phyloP scores from a whole-genome alignment of 1,140 invertebrate genomes.

The Pentalonia nigronervosa region DNA sequence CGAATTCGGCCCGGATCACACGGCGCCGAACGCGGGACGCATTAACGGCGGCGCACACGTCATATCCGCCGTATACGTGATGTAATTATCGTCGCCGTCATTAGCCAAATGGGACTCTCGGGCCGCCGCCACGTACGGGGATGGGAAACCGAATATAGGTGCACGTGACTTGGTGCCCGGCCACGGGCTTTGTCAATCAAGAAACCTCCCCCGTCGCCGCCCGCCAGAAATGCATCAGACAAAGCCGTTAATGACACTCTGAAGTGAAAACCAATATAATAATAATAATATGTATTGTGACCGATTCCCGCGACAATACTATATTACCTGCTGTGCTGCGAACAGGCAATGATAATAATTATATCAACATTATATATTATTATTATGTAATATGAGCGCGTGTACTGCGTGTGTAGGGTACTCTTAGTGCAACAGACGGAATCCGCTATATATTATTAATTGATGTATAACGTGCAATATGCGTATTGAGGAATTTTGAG shows the following conservation, averaged over 20 bases:
- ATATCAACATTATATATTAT: too few relatives aligned
- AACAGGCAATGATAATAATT: background rate
- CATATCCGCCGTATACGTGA: background rate
- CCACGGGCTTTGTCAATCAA: slow-evolving; percentile 37
- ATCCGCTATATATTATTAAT: background rate
- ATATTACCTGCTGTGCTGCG: background rate
- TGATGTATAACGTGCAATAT: background rate
- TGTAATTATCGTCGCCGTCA: slow-evolving; percentile 20
- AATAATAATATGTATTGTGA: background rate
- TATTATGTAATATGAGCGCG: too few relatives aligned
- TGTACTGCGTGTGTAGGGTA: background rate
- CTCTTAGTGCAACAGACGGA: background rate
- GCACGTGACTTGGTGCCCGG: slow-evolving; percentile 6
- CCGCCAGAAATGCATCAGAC: slow-evolving; percentile 7
- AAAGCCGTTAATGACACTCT: slow-evolving; percentile 22
- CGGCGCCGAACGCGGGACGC: background rate
- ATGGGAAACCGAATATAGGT: background rate
- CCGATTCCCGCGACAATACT: background rate
- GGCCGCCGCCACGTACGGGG: background rate
- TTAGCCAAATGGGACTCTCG: slow-evolving; percentile 21
- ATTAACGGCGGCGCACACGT: background rate
- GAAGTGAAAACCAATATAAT: background rate
- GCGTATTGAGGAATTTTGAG: background rate
- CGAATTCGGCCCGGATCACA: background rate
- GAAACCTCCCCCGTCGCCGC: background rate